Percentiles rank a stretch among this genome's conserved stretches.
phyloP scores from a whole-genome alignment of 2,888 invertebrate genomes.

The Anthophora plumipes region DNA sequence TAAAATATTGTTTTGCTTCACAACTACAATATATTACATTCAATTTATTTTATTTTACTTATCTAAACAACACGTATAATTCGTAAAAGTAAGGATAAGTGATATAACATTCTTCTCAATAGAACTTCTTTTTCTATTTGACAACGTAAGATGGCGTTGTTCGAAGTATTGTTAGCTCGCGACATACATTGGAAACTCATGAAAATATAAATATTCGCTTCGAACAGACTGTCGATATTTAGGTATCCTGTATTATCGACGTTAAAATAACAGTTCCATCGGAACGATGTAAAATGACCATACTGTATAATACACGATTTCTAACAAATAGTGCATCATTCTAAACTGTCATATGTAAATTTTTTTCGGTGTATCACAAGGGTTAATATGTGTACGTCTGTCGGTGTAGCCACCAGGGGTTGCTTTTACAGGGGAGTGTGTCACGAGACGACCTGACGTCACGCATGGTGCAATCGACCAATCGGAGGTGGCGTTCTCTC shows the following conservation, averaged over 20 bases:
- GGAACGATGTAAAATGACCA: neutral
- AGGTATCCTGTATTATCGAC: neutral
- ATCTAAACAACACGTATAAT: too few species aligned
- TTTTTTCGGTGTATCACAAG: neutral
- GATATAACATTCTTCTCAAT: neutral
- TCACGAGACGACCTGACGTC: slow-evolving; percentile 85
- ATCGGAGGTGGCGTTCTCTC: slow-evolving; percentile 85
- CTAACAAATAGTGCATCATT: too few species aligned
- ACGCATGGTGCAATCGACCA: slow-evolving; percentile 87
- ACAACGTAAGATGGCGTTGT: slow-evolving; percentile 16
- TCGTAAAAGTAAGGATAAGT: too few species aligned
- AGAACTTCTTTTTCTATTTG: neutral
- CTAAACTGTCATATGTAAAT: neutral
- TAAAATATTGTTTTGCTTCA: too few species aligned
- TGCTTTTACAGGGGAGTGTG: slow-evolving; percentile 66
- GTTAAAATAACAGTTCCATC: neutral
- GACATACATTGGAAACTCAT: slow-evolving; percentile 14
- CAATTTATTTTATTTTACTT: too few species aligned
- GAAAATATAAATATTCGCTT: neutral
- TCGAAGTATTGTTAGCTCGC: slow-evolving; percentile 4
- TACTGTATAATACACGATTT: too few species aligned
- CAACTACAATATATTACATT: too few species aligned
- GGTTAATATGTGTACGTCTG: neutral
- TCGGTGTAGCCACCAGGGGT: slow-evolving; percentile 59
- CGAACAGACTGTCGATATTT: slow-evolving; percentile 35